These are phyloP conservation scores for Xylophagus ater DNA, from an alignment of 2,888 invertebrate genomes.

Conservation along the genomic window DNA sequence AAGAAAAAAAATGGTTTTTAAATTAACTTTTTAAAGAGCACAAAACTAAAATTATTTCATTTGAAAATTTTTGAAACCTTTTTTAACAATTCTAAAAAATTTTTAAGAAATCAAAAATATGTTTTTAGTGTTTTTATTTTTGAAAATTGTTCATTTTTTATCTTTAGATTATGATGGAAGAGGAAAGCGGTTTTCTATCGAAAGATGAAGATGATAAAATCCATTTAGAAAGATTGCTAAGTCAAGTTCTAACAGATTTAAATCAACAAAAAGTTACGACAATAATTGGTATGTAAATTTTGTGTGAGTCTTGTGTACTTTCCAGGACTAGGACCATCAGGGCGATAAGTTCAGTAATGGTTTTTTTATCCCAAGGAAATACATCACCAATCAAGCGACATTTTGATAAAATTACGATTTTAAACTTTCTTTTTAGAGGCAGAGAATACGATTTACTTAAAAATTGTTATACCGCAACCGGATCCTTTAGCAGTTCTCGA, in stretches of 20 bases:
- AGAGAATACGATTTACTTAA: conserved; percentile 78
- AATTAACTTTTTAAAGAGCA: too few species aligned
- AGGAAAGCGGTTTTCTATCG: conserved; percentile 76
- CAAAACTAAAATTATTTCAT: too few species aligned
- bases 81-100: too few species aligned
- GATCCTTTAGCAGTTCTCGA: conserved; percentile 75
- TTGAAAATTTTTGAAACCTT: too few species aligned
- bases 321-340: too few species aligned
- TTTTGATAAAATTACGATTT: too few species aligned
- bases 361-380: too few species aligned
- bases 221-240: conserved; percentile 62
- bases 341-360: too few species aligned
- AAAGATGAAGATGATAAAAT: conserved; percentile 49
- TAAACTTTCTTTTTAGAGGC: conserved; percentile 58
- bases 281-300: conserved; percentile 48
- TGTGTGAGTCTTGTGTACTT: conserved; percentile 3
- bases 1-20: too few species aligned
- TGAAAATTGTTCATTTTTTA: conserved; percentile 1
- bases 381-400: too few species aligned
- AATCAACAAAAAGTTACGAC: conserved; percentile 70
- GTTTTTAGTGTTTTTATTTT: background rate
- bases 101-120: too few species aligned
- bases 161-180: conserved; percentile 64
- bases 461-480: conserved; percentile 69
- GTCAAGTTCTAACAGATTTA: conserved; percentile 67